These are phyloP conservation scores for Tachyglossus aculeatus DNA, from an alignment of 2,797 vertebrate genomes.

Conservation along the genomic window DNA sequence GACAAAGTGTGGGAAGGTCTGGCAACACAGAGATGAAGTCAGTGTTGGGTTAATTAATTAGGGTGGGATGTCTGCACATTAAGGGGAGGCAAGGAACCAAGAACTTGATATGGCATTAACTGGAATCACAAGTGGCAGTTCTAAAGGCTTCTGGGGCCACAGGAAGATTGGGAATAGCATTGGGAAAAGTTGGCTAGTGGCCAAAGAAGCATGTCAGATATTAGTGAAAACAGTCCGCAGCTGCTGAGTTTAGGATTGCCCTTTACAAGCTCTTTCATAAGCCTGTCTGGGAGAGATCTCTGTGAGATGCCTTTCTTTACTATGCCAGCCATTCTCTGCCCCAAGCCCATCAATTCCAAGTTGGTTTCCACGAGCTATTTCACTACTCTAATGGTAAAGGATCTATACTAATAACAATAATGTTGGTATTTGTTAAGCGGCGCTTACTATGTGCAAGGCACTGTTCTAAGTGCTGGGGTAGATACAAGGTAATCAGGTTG, in stretches of 20 bases:
- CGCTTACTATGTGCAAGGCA: no score
- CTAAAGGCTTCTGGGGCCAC: slow-evolving; percentile 54
- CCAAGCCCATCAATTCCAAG: slow-evolving; percentile 39
- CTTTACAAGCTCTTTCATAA: slow-evolving; percentile 42
- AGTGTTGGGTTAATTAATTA: slow-evolving; percentile 77
- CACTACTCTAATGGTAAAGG: no score
- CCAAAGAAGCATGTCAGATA: slow-evolving; percentile 77
- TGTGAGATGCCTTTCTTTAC: background rate
- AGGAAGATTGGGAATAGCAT: slow-evolving; percentile 65
- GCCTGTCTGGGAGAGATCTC: slow-evolving; percentile 22
- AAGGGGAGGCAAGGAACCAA: slow-evolving; percentile 57
- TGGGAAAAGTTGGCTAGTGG: slow-evolving; percentile 63
- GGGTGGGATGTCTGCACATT: slow-evolving; percentile 59
- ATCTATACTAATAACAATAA: no score
- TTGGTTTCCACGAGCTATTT: slow-evolving; percentile 65
- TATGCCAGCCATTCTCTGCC: slow-evolving; percentile 51
- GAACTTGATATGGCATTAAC: slow-evolving; percentile 49
- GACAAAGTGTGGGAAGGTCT: slow-evolving; percentile 77
- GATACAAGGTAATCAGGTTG: no score
- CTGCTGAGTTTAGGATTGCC: slow-evolving; percentile 63
- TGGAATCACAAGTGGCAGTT: slow-evolving; percentile 58
- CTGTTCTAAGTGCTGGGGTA: no score
- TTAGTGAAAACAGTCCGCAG: slow-evolving; percentile 80
- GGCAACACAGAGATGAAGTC: slow-evolving; percentile 55
- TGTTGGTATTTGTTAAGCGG: no score